phyloP scores from a whole-genome alignment of 2,797 vertebrate species.

The Neoniphon sammara region DNA sequence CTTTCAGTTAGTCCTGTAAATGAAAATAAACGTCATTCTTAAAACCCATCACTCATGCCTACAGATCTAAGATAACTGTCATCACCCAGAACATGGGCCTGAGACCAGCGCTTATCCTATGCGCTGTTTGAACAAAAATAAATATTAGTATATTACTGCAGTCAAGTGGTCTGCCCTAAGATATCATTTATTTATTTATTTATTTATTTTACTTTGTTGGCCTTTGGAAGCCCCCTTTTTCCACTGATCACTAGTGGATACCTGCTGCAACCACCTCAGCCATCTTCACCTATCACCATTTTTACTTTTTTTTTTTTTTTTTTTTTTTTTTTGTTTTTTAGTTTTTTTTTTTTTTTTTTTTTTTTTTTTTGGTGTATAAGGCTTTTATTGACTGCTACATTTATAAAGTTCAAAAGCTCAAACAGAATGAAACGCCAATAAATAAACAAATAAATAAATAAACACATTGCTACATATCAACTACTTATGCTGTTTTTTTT shows the following conservation, averaged over 20 bases:
- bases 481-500: neutral
- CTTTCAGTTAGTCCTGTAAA: too few relatives aligned
- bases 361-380: neutral
- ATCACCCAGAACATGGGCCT: neutral
- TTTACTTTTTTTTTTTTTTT: neutral
- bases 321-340: neutral
- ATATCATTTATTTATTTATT: too few relatives aligned
- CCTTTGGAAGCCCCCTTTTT: too few relatives aligned
- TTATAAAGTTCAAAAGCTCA: too few relatives aligned
- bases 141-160: too few relatives aligned
- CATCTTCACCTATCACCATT: too few relatives aligned
- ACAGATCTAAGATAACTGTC: neutral
- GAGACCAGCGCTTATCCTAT: too few relatives aligned
- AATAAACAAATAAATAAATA: conserved; percentile 4
- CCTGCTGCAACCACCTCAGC: too few relatives aligned
- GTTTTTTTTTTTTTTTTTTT: neutral
- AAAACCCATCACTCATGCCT: neutral
- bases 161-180: too few relatives aligned
- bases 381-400: neutral
- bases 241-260: too few relatives aligned
- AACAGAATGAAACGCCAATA: neutral
- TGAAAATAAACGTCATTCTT: neutral
- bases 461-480: neutral
- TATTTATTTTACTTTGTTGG: too few relatives aligned
- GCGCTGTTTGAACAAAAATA: too few relatives aligned